phyloP scores from a whole-genome alignment of 2,113 vertebrate species.

The Macheiramphus alcinus region DNA sequence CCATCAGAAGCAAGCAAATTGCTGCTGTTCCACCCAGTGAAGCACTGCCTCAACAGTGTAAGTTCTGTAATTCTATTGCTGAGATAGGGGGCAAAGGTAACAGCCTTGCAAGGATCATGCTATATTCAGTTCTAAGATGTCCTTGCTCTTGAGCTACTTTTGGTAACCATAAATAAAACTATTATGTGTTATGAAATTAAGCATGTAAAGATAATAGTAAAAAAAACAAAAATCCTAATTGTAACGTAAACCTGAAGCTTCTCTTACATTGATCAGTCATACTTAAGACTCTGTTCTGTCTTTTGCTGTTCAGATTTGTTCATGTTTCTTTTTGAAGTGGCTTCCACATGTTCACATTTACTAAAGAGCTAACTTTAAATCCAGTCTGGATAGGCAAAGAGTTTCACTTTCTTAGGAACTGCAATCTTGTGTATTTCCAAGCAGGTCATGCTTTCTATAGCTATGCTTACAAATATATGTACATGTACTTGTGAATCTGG shows the following conservation, averaged over 20 bases:
- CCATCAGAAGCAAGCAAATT: neutral
- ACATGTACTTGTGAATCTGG: neutral
- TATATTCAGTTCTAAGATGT: neutral
- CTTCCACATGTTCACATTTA: neutral
- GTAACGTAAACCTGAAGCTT: neutral
- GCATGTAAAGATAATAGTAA: neutral
- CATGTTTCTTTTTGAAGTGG: neutral
- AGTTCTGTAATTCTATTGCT: neutral
- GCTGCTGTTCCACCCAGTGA: neutral
- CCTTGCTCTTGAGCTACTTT: neutral
- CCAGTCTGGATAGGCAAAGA: neutral
- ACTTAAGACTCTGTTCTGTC: neutral
- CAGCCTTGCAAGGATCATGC: neutral
- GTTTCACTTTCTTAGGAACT: neutral
- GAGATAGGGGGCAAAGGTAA: neutral
- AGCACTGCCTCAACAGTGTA: fast-evolving
- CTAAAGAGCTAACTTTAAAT: neutral
- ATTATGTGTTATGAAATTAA: fast-evolving
- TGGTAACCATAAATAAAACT: neutral
- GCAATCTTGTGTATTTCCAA: neutral
- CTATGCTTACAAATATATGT: neutral
- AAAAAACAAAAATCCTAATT: neutral
- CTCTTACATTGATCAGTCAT: fast-evolving
- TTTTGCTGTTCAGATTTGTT: neutral
- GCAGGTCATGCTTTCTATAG: neutral